A percentile compares a stretch with the other conserved stretches of the same genome.
Evolutionary conservation across 1,140 invertebrate species (phyloP).

Genomic region (Patella vulgata): DNA sequence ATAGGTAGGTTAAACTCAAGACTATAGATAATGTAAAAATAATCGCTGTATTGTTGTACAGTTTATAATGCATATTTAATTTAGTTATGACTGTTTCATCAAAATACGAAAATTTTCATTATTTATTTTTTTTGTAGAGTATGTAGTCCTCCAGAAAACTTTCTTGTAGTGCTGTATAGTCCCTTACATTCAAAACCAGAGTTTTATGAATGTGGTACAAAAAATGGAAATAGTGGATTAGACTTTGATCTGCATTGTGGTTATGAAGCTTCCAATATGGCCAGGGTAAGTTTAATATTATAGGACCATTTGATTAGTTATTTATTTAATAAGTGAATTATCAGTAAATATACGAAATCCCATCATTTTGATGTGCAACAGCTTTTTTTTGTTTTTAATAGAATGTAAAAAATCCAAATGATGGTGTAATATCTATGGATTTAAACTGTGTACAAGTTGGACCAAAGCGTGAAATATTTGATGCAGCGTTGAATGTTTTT

Average conservation of each 20-base stretch:
- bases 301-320: neutral
- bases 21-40: neutral
- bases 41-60: too few relatives aligned
- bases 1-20: constrained; percentile 51
- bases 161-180: constrained; percentile 60
- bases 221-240: constrained; percentile 37
- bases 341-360: too few relatives aligned
- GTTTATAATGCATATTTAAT: too few relatives aligned
- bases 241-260: constrained; percentile 53
- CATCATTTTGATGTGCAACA: too few relatives aligned
- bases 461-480: constrained; percentile 45
- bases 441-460: constrained; percentile 32
- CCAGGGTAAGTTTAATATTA: constrained; percentile 45
- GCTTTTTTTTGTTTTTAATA: too few relatives aligned
- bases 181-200: constrained; percentile 59
- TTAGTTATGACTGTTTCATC: too few relatives aligned
- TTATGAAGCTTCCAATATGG: constrained; percentile 53
- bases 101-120: neutral
- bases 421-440: constrained; percentile 35
- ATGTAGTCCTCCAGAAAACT: constrained; percentile 57
- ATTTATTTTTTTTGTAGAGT: constrained; percentile 43
- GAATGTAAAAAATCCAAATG: too few relatives aligned
- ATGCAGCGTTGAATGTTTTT: constrained; percentile 40
- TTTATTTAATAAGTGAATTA: neutral
- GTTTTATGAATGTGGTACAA: constrained; percentile 55